These are phyloP conservation scores for Harpagus bidentatus DNA, from an alignment of 2,113 vertebrate species.

Conservation along the genomic window DNA sequence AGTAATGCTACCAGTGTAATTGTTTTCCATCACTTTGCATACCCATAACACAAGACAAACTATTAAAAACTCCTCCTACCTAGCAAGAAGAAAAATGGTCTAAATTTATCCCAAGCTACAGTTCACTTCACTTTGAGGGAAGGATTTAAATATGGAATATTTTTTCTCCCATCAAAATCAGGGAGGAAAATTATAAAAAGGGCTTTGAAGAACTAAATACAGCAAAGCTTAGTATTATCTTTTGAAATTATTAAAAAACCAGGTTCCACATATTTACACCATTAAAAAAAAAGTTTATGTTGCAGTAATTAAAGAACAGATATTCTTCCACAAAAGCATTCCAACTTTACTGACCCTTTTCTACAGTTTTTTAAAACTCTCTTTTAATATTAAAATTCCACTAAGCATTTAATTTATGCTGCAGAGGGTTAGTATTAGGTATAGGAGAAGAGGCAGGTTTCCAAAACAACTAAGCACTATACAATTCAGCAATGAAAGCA, in stretches of 20 bases:
- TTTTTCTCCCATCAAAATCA: not conserved
- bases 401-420: not conserved
- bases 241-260: not conserved
- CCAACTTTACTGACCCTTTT: not conserved
- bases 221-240: not conserved
- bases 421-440: not conserved
- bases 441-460: not conserved
- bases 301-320: not conserved
- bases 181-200: not conserved
- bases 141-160: not conserved
- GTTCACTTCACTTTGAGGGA: not conserved
- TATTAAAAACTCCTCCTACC: not conserved
- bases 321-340: not conserved
- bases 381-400: not conserved
- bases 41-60: not conserved
- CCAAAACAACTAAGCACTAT: not conserved
- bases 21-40: not conserved
- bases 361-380: not conserved
- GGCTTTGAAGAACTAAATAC: not conserved
- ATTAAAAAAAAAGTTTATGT: not conserved
- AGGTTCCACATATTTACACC: not conserved
- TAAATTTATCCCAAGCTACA: constrained; percentile 13
- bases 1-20: not conserved
- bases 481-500: not conserved
- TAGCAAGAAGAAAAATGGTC: not conserved